Evolutionary conservation across 1,140 invertebrate species (phyloP), one percentile per base, ranked within the genome.

Genomic region (Drosophila repletoides): DNA sequence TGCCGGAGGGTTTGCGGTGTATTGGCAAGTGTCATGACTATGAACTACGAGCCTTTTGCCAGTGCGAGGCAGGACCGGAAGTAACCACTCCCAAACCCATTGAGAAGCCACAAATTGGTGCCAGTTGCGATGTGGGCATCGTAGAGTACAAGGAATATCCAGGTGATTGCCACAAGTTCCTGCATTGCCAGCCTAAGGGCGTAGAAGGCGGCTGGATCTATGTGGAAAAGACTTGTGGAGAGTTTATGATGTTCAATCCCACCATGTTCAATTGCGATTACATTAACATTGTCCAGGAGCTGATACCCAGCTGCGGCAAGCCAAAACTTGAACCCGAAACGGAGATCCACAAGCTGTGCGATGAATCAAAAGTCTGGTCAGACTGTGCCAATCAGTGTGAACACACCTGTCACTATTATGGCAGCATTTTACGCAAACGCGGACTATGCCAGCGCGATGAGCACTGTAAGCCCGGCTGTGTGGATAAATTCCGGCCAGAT

Each of bases 1-100:
- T 96, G 14, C 92, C 94, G 68, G 91, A 91, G 31, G 96, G 96
- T 0, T 90, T 97, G 0, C 87, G 93, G 4, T 97, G 96, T 80
- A 75, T 89, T 10, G 68, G 73, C 24, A 90, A 90, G 9, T 94
- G 94, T 79, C 89, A 91, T 21, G 94, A 96, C 83, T 96, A 95
- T 88, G 95, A 96, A 88, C 93, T 96, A 9, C 91, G 94, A 19
- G 93, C 95, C 22, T 91, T 93, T 19, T 96, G 95, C 81, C 90
- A 93, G 61, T 95, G 94, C 79, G 91, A 91, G 80, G 84, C 73
- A 4, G 80, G 86, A 9, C 61, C 66, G 2, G 33, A 34, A 2
- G 34, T 58, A 1, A 67, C 63, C 0, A 10, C 66, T 2, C 28
- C 36, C 1, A 69, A 64, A 1, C 72, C 80, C 0, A 72, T 52